Conservation (phyloP, 2,888 invertebrate species). For the Amphipyra berbera region DNA sequence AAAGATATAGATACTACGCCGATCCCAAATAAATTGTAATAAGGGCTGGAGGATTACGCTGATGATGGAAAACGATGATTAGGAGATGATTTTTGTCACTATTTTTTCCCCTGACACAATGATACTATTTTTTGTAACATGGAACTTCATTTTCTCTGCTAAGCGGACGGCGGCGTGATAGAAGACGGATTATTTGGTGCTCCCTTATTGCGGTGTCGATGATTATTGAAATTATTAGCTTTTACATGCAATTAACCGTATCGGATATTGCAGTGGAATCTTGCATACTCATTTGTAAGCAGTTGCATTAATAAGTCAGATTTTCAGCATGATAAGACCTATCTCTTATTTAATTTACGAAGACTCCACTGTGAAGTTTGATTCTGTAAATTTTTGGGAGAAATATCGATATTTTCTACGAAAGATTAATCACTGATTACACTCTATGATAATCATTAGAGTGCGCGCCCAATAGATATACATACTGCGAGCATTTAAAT, state of each 20-base stretch:
- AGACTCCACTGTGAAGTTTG: background rate
- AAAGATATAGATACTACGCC: too few relatives aligned
- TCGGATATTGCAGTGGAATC: constrained; percentile 22
- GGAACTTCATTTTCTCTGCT: constrained; percentile 12
- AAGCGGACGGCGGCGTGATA: constrained; percentile 54
- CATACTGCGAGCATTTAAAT: too few relatives aligned
- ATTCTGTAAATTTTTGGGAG: background rate
- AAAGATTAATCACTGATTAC: too few relatives aligned
- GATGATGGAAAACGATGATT: too few relatives aligned
- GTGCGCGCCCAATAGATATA: too few relatives aligned
- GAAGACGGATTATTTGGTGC: constrained; percentile 53
- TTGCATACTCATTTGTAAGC: background rate
- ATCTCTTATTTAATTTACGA: too few relatives aligned
- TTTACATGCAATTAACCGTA: background rate
- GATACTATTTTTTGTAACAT: background rate
- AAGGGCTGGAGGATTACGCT: too few relatives aligned
- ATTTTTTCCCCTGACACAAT: background rate
- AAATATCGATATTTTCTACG: background rate
- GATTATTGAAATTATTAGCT: constrained; percentile 15
- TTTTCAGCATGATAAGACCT: too few relatives aligned
- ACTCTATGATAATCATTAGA: too few relatives aligned
- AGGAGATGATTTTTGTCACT: too few relatives aligned
- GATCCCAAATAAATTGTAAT: too few relatives aligned
- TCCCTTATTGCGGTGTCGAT: constrained; percentile 36
- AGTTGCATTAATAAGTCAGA: background rate